Evolutionary conservation across 2,113 vertebrate genomes (phyloP).

Genomic region (Pseudorectes ferrugineus): DNA sequence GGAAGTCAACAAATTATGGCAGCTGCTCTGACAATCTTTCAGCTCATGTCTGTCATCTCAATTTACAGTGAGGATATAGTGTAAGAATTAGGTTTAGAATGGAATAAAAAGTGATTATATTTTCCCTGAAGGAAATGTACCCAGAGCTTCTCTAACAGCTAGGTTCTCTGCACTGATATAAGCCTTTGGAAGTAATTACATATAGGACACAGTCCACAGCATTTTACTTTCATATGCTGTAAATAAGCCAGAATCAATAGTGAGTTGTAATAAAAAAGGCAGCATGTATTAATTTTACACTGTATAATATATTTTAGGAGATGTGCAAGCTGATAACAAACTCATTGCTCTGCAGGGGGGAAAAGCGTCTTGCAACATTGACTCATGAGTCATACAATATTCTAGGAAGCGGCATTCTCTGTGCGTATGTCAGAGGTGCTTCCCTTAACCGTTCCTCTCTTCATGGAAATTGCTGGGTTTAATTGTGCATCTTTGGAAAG

Average conservation of each 20-base stretch:
- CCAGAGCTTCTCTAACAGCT: conserved; percentile 55
- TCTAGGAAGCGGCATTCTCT: neutral
- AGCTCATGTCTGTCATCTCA: conserved; percentile 20
- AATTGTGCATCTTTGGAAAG: neutral
- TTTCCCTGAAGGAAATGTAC: conserved; percentile 56
- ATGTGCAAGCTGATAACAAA: conserved; percentile 25
- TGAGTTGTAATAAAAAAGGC: conserved; percentile 59
- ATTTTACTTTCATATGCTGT: conserved; percentile 54
- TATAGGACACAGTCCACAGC: conserved; percentile 46
- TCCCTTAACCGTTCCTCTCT: neutral
- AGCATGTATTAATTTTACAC: conserved; percentile 42
- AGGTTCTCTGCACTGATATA: conserved; percentile 34
- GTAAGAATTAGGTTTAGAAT: conserved; percentile 44
- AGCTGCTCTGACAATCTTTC: neutral
- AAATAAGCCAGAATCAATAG: conserved; percentile 63
- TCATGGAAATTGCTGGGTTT: neutral
- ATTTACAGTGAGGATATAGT: conserved; percentile 43
- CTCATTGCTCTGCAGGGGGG: neutral
- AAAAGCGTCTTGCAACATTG: neutral
- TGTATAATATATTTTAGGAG: neutral
- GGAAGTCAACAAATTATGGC: neutral
- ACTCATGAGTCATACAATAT: neutral
- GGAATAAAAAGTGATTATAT: conserved; percentile 60
- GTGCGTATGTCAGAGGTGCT: neutral
- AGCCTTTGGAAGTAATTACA: conserved; percentile 67